Evolutionary conservation across 2,113 vertebrate genomes (phyloP).

Genomic region (Scomber japonicus): DNA sequence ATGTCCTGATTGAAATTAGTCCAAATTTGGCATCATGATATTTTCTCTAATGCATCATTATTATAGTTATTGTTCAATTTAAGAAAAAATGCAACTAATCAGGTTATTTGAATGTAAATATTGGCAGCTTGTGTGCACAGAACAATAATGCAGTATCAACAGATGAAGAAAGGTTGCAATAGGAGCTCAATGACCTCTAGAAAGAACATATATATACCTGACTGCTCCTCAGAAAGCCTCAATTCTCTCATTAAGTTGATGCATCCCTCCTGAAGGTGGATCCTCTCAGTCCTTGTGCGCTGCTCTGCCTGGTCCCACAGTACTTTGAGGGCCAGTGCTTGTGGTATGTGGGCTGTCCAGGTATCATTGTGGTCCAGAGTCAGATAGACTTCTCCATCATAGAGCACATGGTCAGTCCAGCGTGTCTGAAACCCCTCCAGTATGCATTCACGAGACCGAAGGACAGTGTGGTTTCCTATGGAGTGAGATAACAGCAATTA

Average conservation of each 20-base stretch:
- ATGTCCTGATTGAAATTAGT: too few species aligned
- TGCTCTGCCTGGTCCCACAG: conserved; percentile 52
- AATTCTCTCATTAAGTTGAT: conserved; percentile 61
- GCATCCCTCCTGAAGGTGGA: conserved; percentile 63
- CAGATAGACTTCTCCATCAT: conserved; percentile 60
- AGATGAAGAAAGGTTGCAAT: too few species aligned
- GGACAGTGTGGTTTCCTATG: conserved; percentile 46
- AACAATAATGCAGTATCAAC: not conserved
- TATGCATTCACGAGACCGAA: conserved; percentile 68
- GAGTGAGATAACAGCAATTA: too few species aligned
- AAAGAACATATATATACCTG: conserved; percentile 42
- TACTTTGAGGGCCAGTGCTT: conserved; percentile 49
- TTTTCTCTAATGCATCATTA: not conserved
- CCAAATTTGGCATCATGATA: not conserved
- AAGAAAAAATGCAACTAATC: too few species aligned
- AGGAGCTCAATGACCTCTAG: too few species aligned
- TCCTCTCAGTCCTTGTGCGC: conserved; percentile 32
- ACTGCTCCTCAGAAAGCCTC: conserved; percentile 42
- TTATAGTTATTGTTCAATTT: not conserved
- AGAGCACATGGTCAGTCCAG: conserved; percentile 67
- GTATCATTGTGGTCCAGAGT: conserved; percentile 53
- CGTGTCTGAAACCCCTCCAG: conserved; percentile 62
- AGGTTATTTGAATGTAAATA: not conserved
- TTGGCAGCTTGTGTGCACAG: not conserved
- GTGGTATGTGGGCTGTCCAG: conserved; percentile 56